A percentile compares a stretch with the other conserved stretches of the same genome.
Conservation (phyloP, 1,140 invertebrate genomes). For the Asobara japonica region DNA sequence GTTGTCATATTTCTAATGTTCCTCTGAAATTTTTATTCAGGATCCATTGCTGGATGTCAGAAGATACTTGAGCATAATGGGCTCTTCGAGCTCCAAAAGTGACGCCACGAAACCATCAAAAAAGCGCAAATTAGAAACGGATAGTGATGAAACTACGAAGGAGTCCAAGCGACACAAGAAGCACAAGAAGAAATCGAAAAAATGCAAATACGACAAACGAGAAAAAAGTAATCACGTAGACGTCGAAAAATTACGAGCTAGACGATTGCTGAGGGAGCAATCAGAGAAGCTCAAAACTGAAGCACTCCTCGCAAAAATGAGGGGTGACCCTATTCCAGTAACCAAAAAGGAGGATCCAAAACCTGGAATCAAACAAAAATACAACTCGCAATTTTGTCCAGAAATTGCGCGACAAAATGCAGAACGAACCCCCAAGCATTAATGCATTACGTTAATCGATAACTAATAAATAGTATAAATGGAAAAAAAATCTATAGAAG, state of each 20-base stretch:
- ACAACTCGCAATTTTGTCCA: constrained; percentile 95
- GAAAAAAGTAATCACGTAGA: constrained; percentile 57
- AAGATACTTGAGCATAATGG: constrained; percentile 65
- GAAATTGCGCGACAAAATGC: constrained; percentile 85
- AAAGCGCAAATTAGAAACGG: constrained; percentile 54
- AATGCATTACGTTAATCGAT: not conserved
- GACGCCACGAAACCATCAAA: constrained; percentile 39
- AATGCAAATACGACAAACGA: constrained; percentile 51
- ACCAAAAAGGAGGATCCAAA: constrained; percentile 44
- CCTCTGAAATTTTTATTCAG: no score
- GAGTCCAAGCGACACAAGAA: constrained; percentile 63
- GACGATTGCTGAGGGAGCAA: constrained; percentile 82
- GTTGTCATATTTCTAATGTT: no score
- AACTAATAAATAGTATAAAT: not conserved
- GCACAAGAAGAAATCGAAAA: constrained; percentile 59
- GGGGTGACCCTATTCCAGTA: constrained; percentile 61
- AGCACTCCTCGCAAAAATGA: constrained; percentile 74
- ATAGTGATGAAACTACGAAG: constrained; percentile 53
- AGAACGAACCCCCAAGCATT: constrained; percentile 51
- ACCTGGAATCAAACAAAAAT: constrained; percentile 74
- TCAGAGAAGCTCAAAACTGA: constrained; percentile 79
- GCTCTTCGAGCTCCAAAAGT: constrained; percentile 33
- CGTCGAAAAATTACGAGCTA: constrained; percentile 80
- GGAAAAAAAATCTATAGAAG: not conserved
- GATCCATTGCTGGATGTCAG: constrained; percentile 83